A percentile compares a stretch with the other conserved stretches of the same genome.
These are phyloP conservation scores for Pseudochirops cupreus DNA, from an alignment of 2,797 vertebrate genomes.

Conservation along the genomic window DNA sequence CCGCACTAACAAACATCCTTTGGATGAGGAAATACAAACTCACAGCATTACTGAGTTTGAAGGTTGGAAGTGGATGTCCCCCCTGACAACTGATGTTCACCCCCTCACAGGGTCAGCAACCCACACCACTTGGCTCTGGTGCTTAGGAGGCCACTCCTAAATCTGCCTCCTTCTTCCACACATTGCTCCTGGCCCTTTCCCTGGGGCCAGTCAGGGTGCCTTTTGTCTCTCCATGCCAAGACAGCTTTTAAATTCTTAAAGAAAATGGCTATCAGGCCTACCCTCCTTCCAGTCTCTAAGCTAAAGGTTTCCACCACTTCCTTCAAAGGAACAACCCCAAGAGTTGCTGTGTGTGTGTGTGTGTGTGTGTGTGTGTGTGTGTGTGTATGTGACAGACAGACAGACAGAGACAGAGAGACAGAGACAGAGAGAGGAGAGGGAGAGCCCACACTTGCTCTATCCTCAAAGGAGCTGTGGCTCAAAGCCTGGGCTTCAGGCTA, in stretches of 20 bases:
- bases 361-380: too few relatives aligned
- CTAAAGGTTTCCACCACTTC: too few relatives aligned
- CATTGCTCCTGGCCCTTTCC: too few relatives aligned
- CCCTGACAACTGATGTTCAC: too few relatives aligned
- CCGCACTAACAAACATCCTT: not conserved
- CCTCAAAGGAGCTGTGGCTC: not conserved
- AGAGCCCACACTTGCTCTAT: too few relatives aligned
- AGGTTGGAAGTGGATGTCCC: not conserved
- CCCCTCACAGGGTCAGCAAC: not conserved
- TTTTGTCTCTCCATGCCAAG: too few relatives aligned
- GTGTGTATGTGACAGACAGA: too few relatives aligned
- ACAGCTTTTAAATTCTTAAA: not conserved
- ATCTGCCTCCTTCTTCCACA: not conserved
- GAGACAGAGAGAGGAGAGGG: too few relatives aligned
- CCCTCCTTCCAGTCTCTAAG: not conserved
- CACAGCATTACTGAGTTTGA: not conserved
- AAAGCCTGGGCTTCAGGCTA: not conserved
- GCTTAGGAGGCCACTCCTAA: not conserved
- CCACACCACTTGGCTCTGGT: not conserved
- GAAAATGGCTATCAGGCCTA: not conserved
- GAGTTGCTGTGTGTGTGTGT: too few relatives aligned
- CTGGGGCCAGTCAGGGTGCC: not conserved
- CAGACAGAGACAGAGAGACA: too few relatives aligned
- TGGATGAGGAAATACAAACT: not conserved
- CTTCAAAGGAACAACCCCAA: too few relatives aligned